phyloP scores from a whole-genome alignment of 2,113 vertebrate genomes.

The Equus przewalskii region DNA sequence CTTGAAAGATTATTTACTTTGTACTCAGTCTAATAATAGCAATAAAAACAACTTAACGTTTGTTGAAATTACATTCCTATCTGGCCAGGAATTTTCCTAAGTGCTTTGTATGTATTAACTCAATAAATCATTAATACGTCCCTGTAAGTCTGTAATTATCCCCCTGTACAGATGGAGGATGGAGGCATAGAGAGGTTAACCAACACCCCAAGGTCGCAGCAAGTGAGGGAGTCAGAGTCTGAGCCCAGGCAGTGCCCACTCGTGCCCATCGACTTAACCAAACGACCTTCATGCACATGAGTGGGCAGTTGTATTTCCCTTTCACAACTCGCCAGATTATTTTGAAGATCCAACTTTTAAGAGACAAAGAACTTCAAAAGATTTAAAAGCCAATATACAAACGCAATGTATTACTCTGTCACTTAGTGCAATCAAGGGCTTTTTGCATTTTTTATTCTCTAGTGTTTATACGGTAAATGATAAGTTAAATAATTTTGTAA shows the following conservation, averaged over 20 bases:
- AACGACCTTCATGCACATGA: too few species aligned
- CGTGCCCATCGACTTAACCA: too few species aligned
- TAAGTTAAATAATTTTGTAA: not conserved
- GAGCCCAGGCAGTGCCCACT: not conserved
- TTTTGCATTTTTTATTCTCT: not conserved
- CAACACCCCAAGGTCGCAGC: not conserved
- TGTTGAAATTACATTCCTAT: not conserved
- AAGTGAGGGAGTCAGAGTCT: not conserved
- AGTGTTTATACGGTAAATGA: not conserved
- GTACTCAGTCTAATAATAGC: not conserved
- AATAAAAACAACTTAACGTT: not conserved
- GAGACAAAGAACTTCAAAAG: not conserved
- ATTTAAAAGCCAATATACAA: not conserved
- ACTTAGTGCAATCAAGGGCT: not conserved
- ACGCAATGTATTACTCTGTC: not conserved
- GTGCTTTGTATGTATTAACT: not conserved
- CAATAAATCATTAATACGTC: not conserved
- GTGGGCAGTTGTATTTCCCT: not conserved
- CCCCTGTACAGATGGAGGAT: not conserved
- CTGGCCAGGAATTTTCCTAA: not conserved
- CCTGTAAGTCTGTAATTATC: not conserved
- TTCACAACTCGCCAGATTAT: too few species aligned
- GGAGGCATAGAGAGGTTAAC: not conserved
- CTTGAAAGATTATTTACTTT: not conserved
- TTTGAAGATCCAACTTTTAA: not conserved